Evolutionary conservation across 2,797 vertebrate species (phyloP), one percentile per base, ranked within the genome.

Genomic region (Myotis findleyi): DNA sequence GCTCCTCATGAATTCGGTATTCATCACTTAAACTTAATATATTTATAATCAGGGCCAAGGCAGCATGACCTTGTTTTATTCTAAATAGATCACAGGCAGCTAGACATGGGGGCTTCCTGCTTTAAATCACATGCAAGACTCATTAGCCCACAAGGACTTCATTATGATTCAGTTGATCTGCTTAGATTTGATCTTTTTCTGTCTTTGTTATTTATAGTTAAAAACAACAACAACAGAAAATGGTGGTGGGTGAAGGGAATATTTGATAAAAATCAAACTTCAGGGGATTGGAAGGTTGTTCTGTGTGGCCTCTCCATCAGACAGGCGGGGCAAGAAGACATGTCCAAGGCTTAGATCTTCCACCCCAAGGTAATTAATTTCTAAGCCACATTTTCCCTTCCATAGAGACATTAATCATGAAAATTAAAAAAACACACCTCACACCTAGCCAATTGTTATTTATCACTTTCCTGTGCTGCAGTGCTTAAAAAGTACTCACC

Each of bases 31-130:
- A 81, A 84, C 20, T 13, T 95, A 97, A 96, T 97, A 87, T 87
- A 96, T 96, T 96, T 98, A 93, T 96, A 97, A 97, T 75, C 69
- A 96, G 92, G 86, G 64, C 96, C 91, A 98, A 75, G 64, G 73
- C 96, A 79, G 92, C 64, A 30, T 72, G 88, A 97, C 93, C 76
- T 80, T 96, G 75, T 97, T 97, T 97, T 93, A 96, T 98, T 97
- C 95, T 94, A 97, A 98, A 94, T 97, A 98, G 92, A 96, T 96
- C 87, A 33, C 38, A 97, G 95, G 94, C 95, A 92, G 62, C 83
- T 49, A 92, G 64, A 85, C 62, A 3, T 92, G 38, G 33, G 33
- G 11, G 38, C 62, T 91, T 94, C 94, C 85, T 76, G 76, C 92
- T 97, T 84, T 96, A 93, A 97, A 95, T 97, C 97, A 95, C 92